A percentile compares a stretch with the other conserved stretches of the same genome.
These are phyloP conservation scores for Drosophila insularis DNA, from an alignment of 1,140 invertebrate genomes.

Conservation along the genomic window DNA sequence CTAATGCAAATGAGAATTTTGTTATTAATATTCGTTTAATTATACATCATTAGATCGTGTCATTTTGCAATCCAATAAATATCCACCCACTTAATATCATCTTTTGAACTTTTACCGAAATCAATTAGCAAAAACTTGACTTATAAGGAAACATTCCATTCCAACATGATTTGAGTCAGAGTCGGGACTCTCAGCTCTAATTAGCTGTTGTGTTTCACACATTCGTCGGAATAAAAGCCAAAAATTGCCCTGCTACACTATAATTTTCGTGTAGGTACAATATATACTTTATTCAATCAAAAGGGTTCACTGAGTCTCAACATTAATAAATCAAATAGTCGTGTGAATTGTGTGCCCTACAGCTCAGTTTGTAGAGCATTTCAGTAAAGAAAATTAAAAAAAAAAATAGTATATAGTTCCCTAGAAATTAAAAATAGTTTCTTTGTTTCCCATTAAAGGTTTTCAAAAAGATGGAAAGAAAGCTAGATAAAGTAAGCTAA, in stretches of 20 bases:
- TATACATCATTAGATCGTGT: conserved; percentile 28
- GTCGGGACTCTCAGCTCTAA: conserved; percentile 43
- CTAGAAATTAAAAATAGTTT: too few relatives aligned
- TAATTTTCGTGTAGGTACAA: conserved; percentile 53
- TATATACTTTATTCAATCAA: conserved; percentile 68
- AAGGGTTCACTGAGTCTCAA: conserved; percentile 52
- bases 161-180: conserved; percentile 38
- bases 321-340: conserved; percentile 80
- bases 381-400: background rate
- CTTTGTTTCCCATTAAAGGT: background rate
- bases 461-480: too few relatives aligned
- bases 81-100: conserved; percentile 40
- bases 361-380: conserved; percentile 28
- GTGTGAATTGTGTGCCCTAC: conserved; percentile 67
- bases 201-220: conserved; percentile 74
- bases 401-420: background rate
- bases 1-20: conserved; percentile 73
- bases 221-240: conserved; percentile 46
- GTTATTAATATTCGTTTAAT: conserved; percentile 59
- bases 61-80: conserved; percentile 29
- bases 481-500: too few relatives aligned
- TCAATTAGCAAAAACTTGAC: conserved; percentile 62
- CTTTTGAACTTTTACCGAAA: conserved; percentile 56
- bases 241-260: conserved; percentile 58
- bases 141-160: conserved; percentile 54